Evolutionary conservation across 2,888 invertebrate species (phyloP), one percentile per base, ranked within the genome.

Genomic region (Gryllus longicercus): DNA sequence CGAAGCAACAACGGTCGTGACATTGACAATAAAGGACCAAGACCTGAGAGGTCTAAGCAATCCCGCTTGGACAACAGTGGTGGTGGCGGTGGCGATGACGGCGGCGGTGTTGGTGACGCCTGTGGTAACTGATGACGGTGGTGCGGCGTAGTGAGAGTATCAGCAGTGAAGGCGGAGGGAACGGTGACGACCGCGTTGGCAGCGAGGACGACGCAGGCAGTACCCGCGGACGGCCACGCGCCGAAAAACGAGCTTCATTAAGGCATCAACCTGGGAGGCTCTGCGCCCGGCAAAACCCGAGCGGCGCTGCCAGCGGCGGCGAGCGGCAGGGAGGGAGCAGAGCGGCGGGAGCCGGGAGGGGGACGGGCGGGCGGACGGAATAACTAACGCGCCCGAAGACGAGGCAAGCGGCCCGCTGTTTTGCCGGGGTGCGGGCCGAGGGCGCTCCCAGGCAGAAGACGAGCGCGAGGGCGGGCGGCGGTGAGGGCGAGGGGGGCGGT

Each of bases 201-300:
- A 38, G 38, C 38, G 38, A 38, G 1, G 38, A 8, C 38, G 38
- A 38, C 8, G 38, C 63, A n/a, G 63, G 16, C 11, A 63, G 63
- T 63, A 63, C 63, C 38, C 38, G 12, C 16, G 16, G 63, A n/a
- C 63, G n/a, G 63, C 63, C n/a, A 63, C 63, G 12, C 63, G 63
- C 63, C 63, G n/a, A 63, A 63, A 63, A 63, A 63, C 63, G 63
- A 63, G 63, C 63, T 63, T 63, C 63, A 63, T 63, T 63, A 63
- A 63, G 63, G 63, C 63, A 63, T 63, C 63, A 63, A 63, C 63
- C 63, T 63, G 63, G 63, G 63, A 14, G 63, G 38, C 38, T 38
- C 38, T 14, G 63, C 63, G 63, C n/a, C 14, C n/a, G 16, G 63
- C 63, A 63, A 63, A 63, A 63, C 63, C 63, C 63, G 16, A n/a